Conservation (phyloP, 2,797 vertebrate genomes). For the Ispidina picta region DNA sequence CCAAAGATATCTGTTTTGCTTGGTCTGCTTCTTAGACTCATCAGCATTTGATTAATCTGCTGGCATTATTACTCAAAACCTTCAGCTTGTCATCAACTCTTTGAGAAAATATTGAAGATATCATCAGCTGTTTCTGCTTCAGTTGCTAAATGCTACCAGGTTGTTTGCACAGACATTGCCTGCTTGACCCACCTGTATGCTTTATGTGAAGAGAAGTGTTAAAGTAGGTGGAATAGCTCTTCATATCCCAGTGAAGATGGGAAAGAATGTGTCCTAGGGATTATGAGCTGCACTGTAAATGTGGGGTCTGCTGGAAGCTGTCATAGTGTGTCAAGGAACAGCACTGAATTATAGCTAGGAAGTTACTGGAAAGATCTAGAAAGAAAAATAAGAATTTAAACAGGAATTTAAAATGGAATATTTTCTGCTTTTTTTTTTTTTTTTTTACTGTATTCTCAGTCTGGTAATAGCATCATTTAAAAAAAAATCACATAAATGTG, state of each 20-base stretch:
- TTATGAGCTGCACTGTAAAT: neutral
- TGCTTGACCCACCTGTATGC: neutral
- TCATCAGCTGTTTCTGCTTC: neutral
- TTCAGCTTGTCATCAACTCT: neutral
- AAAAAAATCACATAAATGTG: neutral
- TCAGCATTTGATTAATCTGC: neutral
- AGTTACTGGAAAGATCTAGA: neutral
- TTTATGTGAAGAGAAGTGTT: neutral
- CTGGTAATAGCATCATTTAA: neutral
- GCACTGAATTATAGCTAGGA: neutral
- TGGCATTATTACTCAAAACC: neutral
- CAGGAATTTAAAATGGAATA: no score
- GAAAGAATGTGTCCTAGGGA: neutral
- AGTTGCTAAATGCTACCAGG: neutral
- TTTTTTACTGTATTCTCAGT: neutral
- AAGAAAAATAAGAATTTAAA: neutral
- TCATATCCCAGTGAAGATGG: neutral
- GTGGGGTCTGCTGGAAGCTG: neutral
- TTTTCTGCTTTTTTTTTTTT: neutral
- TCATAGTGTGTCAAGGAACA: neutral
- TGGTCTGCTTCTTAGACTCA: neutral
- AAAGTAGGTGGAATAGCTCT: neutral
- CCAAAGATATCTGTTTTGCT: neutral
- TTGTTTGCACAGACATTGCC: neutral
- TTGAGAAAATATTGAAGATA: neutral